These are phyloP conservation scores for Scalopus aquaticus DNA, from an alignment of 2,113 vertebrate genomes.

Conservation along the genomic window DNA sequence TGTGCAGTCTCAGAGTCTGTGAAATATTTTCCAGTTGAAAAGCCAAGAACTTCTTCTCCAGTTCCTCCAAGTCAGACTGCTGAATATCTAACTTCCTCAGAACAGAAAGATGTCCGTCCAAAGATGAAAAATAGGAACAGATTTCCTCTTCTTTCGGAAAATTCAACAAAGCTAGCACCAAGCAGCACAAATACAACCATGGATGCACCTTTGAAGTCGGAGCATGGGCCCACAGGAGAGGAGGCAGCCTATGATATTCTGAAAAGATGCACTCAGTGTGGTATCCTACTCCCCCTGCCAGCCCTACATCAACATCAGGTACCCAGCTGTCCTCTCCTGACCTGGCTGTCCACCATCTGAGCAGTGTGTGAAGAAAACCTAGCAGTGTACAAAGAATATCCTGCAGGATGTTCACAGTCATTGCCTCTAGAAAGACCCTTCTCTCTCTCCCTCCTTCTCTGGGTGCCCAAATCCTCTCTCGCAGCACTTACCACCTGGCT, in stretches of 20 bases:
- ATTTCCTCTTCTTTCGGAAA: not conserved
- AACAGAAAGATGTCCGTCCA: constrained; percentile 64
- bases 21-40: not conserved
- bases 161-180: not conserved
- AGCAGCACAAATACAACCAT: not conserved
- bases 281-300: constrained; percentile 76
- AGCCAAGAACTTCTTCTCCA: not conserved
- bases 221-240: not conserved
- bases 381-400: too few species aligned
- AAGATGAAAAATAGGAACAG: constrained; percentile 51
- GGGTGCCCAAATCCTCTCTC: not conserved
- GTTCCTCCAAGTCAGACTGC: not conserved
- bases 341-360: not conserved
- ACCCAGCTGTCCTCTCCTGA: not conserved
- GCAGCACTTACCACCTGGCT: not conserved
- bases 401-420: not conserved
- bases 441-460: not conserved
- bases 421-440: not conserved
- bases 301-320: constrained; percentile 75
- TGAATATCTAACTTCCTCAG: not conserved
- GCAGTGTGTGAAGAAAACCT: not conserved
- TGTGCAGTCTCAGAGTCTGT: not conserved
- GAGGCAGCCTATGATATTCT: constrained; percentile 52
- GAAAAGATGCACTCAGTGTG: constrained; percentile 67
- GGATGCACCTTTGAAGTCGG: not conserved